Conservation (phyloP, 2,888 invertebrate species). For the Chouioia cunea region DNA sequence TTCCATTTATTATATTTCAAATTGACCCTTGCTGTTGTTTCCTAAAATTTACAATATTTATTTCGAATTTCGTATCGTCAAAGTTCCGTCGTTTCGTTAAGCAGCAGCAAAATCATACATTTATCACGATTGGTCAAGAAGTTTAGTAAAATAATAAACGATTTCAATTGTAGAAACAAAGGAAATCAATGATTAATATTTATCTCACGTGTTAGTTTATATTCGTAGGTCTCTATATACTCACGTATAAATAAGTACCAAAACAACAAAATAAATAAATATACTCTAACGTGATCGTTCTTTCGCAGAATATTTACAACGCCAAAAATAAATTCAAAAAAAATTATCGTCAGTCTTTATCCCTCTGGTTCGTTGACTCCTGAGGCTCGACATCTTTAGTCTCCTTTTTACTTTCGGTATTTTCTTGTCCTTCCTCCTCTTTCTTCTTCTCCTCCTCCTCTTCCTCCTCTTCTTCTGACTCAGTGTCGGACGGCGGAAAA, state of each 20-base stretch:
- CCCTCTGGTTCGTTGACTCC: background rate
- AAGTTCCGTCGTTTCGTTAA: no score
- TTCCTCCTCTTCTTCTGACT: conserved; percentile 56
- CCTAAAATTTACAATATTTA: no score
- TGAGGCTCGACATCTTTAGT: background rate
- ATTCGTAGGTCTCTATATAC: no score
- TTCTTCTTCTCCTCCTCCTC: conserved; percentile 41
- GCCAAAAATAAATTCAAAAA: background rate
- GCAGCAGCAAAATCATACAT: no score
- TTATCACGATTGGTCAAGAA: no score
- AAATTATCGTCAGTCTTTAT: no score
- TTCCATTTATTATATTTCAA: background rate
- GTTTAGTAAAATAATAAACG: no score
- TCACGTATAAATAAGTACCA: background rate
- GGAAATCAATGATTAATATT: no score
- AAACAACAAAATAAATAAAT: background rate
- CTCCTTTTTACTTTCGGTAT: conserved; percentile 3
- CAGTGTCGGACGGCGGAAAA: conserved; percentile 62
- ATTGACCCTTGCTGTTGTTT: no score
- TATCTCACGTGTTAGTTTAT: no score
- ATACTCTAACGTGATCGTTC: background rate
- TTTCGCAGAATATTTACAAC: background rate
- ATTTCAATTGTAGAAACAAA: no score
- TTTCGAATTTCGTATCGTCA: no score
- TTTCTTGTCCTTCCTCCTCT: conserved; percentile 2